These are phyloP conservation scores for Pelochelys cantorii DNA, from an alignment of 2,797 vertebrate genomes.

Conservation along the genomic window DNA sequence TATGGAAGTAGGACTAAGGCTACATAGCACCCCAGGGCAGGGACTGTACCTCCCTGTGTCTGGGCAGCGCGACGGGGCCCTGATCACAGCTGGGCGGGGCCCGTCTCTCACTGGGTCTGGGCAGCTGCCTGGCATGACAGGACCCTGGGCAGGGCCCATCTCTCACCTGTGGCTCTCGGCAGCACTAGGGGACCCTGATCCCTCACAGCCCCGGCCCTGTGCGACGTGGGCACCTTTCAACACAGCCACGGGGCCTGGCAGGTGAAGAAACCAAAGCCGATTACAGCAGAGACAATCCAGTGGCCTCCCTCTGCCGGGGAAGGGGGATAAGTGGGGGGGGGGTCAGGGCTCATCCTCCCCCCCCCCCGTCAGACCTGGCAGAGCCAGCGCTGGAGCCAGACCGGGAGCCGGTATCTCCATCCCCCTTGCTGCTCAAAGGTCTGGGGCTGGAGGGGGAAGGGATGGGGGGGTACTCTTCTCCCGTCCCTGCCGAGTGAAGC, in stretches of 20 bases:
- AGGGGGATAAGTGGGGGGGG: not conserved
- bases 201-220: not conserved
- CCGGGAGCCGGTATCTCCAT: not conserved
- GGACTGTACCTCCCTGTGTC: too few relatives aligned
- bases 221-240: not conserved
- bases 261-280: constrained; percentile 51
- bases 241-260: not conserved
- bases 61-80: too few relatives aligned
- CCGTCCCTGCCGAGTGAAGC: not conserved
- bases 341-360: not conserved
- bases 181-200: too few relatives aligned
- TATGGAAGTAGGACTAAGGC: too few relatives aligned
- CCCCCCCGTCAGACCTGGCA: not conserved
- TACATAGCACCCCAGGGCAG: too few relatives aligned
- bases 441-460: not conserved
- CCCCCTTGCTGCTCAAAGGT: not conserved
- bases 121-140: too few relatives aligned
- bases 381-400: not conserved
- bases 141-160: not conserved
- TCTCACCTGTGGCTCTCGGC: not conserved
- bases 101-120: too few relatives aligned
- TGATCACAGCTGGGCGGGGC: too few relatives aligned
- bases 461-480: not conserved
- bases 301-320: not conserved
- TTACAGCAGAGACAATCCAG: constrained; percentile 34